Base-by-base conservation (phyloP, 2,797 vertebrate genomes). In the Syngnathus acus region DNA sequence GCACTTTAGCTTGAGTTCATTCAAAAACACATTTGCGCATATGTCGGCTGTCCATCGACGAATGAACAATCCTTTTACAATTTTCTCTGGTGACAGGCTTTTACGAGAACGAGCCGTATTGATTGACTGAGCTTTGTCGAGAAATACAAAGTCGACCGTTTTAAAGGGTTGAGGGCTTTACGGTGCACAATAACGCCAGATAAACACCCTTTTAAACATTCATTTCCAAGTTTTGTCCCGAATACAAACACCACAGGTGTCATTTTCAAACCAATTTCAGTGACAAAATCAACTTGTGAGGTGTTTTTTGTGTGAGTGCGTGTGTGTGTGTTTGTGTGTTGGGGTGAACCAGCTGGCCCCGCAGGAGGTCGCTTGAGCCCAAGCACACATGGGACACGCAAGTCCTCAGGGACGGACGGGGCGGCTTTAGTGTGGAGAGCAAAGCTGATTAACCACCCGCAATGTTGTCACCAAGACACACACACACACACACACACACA, bases 361-460 rank as follows among this genome's bases (percentile, higher is more conserved):
- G 62, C 26, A 58, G 69, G 75, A 69, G 75, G 77, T 68, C n/a
- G 68, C 75, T 73, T 81, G 80, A 81, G 76, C 72, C 69, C 74
- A 64, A 23, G 54, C 84, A 80, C 81, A 84, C 86, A 72, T 61
- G 79, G 67, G 26, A 86, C 86, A 89, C 84, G 85, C 82, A 86
- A 85, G n/a, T 75, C 73, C 58, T 68, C 78, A 62, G 79, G 77
- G 71, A 64, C 78, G 69, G 64, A 32, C 78, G 68, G 74, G 63
- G 54, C 4, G 76, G 78, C 78, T 84, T 78, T 74, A 75, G 26
- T 32, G 78, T 68, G 6, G 23, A 32, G 69, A 76, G 75, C 64
- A 86, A 89, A 91, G 84, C 84, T 85, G 86, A 90, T 89, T 87
- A 90, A 84, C 76, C 77, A 16, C 78, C 78, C 1, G 76, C 69